Conservation (phyloP, 1,140 invertebrate species). For the Bilobella aurantiaca region DNA sequence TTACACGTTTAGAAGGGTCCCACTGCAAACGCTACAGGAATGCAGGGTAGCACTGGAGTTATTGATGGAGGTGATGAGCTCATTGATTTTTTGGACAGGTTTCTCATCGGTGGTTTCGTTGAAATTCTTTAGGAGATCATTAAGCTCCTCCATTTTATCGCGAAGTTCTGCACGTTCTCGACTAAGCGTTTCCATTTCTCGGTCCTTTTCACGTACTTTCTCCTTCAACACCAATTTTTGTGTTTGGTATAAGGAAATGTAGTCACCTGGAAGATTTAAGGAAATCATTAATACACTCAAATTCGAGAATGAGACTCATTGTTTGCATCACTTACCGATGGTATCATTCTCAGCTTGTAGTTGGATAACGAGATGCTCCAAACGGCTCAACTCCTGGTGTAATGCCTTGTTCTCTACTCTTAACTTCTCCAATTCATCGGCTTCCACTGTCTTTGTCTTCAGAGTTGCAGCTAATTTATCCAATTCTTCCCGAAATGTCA, state of each 20-base stretch:
- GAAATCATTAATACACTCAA: neutral
- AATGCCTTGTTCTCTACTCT: slow-evolving; percentile 17
- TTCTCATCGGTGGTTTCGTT: neutral
- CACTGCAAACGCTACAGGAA: neutral
- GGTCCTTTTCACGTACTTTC: slow-evolving; percentile 28
- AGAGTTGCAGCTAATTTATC: slow-evolving; percentile 17
- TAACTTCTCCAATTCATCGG: slow-evolving; percentile 3
- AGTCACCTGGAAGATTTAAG: slow-evolving; percentile 25
- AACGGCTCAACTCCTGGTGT: slow-evolving; percentile 14
- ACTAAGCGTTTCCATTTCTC: slow-evolving; percentile 3
- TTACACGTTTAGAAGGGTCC: neutral
- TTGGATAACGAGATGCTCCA: slow-evolving; percentile 33
- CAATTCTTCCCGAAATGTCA: slow-evolving; percentile 25
- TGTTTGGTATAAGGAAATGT: slow-evolving; percentile 31
- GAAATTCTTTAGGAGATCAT: neutral
- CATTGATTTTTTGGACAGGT: neutral
- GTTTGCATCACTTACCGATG: slow-evolving; percentile 32
- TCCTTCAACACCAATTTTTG: slow-evolving; percentile 29
- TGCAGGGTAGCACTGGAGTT: neutral
- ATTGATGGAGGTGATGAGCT: neutral
- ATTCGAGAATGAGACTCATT: neutral
- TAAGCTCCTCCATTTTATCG: neutral
- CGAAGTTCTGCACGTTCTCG: neutral
- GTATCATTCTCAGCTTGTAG: slow-evolving; percentile 34
- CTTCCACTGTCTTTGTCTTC: slow-evolving; percentile 4